These are phyloP conservation scores for Parnassius smintheus DNA, from an alignment of 2,888 invertebrate genomes.

Conservation along the genomic window DNA sequence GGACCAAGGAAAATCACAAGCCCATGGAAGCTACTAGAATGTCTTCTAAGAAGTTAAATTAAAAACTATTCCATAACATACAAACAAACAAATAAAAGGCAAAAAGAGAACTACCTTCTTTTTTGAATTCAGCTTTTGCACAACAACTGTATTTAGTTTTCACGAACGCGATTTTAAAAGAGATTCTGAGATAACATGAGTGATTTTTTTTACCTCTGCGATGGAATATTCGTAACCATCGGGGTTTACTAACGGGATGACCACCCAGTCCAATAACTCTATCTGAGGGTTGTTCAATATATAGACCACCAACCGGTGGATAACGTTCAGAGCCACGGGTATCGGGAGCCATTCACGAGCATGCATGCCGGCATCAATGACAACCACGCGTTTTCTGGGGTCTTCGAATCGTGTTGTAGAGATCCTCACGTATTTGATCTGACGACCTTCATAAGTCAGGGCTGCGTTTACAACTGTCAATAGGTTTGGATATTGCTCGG, in stretches of 20 bases:
- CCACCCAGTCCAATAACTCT: constrained; percentile 83
- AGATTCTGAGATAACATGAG: no score
- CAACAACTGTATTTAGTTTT: no score
- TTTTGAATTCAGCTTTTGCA: no score
- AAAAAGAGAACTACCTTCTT: no score
- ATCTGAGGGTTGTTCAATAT: constrained; percentile 70
- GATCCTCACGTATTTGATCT: constrained; percentile 81
- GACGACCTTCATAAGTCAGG: constrained; percentile 80
- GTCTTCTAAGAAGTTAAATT: no score
- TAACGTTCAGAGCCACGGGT: constrained; percentile 84
- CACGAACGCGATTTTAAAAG: no score
- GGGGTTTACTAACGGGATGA: constrained; percentile 85
- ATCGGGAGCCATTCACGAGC: constrained; percentile 88
- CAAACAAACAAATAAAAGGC: no score
- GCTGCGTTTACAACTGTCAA: constrained; percentile 80
- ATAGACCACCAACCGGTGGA: constrained; percentile 83
- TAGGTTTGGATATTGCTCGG: constrained; percentile 63
- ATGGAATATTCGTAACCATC: constrained; percentile 87
- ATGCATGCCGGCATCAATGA: constrained; percentile 83
- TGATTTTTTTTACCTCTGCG: constrained; percentile 52
- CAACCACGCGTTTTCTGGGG: constrained; percentile 77
- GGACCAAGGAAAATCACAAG: constrained; percentile 40
- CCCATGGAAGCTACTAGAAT: no score
- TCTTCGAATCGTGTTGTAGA: constrained; percentile 68
- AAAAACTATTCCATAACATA: no score